phyloP scores from a whole-genome alignment of 2,888 invertebrate genomes.

The Patella caerulea region DNA sequence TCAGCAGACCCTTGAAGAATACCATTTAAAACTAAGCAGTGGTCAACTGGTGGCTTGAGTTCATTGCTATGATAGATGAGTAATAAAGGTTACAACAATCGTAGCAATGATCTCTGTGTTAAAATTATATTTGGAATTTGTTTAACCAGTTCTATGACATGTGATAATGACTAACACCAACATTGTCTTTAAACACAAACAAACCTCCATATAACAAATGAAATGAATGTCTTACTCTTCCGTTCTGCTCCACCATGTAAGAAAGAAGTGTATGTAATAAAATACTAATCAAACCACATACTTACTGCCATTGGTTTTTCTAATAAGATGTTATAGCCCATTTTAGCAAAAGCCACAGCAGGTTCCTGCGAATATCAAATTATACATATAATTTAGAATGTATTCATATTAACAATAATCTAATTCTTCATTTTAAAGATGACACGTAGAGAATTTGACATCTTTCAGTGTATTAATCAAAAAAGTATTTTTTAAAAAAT shows the following conservation, averaged over 20 bases:
- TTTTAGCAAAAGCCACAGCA: constrained; percentile 69
- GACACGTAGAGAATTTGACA: neutral
- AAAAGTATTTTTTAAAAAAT: no score
- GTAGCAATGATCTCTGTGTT: no score
- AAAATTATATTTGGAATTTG: no score
- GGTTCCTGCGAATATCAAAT: constrained; percentile 59
- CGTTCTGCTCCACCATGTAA: no score
- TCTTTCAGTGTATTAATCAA: neutral
- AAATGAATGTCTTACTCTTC: no score
- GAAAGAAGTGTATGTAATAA: neutral
- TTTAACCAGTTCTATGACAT: no score
- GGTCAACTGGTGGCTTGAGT: no score
- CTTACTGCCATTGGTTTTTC: constrained; percentile 74
- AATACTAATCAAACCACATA: constrained; percentile 13
- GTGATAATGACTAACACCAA: neutral
- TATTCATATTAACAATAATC: neutral
- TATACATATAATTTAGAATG: neutral
- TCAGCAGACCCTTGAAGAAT: no score
- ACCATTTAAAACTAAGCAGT: no score
- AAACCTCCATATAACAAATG: neutral
- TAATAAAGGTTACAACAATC: no score
- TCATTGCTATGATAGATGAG: no score
- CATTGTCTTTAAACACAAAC: neutral
- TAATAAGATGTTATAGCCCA: constrained; percentile 72
- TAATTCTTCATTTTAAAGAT: neutral